These are phyloP conservation scores for Halocynthia aurantium DNA, from an alignment of 23 tunicate species.

Conservation along the genomic window DNA sequence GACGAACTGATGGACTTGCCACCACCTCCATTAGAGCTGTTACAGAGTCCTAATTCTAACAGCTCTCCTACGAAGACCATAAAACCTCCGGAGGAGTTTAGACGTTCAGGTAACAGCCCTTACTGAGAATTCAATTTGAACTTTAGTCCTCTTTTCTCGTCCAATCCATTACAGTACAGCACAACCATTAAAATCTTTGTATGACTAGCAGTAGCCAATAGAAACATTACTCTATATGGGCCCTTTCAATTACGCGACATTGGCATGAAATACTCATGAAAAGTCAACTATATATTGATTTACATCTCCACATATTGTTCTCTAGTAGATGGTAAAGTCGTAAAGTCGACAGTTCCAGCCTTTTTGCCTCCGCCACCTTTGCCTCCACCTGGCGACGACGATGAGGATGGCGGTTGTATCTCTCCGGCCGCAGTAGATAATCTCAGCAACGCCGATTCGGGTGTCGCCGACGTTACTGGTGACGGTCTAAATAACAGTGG, in stretches of 20 bases:
- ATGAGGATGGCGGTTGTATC: slow-evolving; percentile 9
- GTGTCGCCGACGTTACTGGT: slow-evolving; percentile 62
- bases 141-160: no score
- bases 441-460: slow-evolving; percentile 78
- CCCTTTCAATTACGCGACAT: no score
- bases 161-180: no score
- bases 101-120: background rate
- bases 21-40: slow-evolving; percentile 67
- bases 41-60: slow-evolving; percentile 7
- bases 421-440: slow-evolving; percentile 41
- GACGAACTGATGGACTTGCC: slow-evolving; percentile 46
- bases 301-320: no score
- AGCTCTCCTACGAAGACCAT: background rate
- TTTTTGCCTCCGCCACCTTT: slow-evolving; percentile 29
- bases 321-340: no score
- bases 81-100: background rate
- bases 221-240: no score
- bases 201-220: no score
- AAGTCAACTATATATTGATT: no score
- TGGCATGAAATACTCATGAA: no score
- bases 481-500: slow-evolving; percentile 12
- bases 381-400: slow-evolving; percentile 6
- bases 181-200: no score
- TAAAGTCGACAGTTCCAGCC: background rate
- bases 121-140: no score